Conservation (phyloP, 92 coral and sea anemone genomes). For the Paragorgia papillata region DNA sequence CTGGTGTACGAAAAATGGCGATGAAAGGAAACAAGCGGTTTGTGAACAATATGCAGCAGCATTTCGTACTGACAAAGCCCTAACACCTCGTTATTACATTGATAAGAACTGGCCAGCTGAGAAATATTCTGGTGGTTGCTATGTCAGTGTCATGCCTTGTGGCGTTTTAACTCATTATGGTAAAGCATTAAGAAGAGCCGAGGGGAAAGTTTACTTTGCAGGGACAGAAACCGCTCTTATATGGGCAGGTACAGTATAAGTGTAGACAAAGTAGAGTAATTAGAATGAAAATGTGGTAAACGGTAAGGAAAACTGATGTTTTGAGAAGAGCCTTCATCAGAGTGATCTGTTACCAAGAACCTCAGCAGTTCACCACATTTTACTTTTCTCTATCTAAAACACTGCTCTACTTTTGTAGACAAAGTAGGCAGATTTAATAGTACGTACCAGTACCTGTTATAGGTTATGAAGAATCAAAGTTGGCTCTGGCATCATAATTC, state of each 20-base stretch:
- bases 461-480: no score
- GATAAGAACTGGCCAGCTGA: slow-evolving; percentile 99
- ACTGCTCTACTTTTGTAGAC: no score
- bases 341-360: no score
- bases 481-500: no score
- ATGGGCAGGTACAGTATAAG: slow-evolving; percentile 77
- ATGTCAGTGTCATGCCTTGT: slow-evolving; percentile 83
- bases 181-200: slow-evolving; percentile 63
- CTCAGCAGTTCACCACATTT: no score
- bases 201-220: slow-evolving; percentile 90
- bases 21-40: slow-evolving; percentile 86
- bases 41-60: slow-evolving; percentile 91
- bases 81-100: slow-evolving; percentile 79
- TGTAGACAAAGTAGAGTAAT: not conserved
- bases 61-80: slow-evolving; percentile 78
- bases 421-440: no score
- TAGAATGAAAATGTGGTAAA: no score
- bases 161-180: slow-evolving; percentile 84
- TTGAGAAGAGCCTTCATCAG: no score
- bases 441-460: no score
- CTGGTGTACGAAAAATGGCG: slow-evolving; percentile 84
- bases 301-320: no score
- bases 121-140: slow-evolving; percentile 97
- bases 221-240: slow-evolving; percentile 95
- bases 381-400: no score